phyloP scores from a whole-genome alignment of 2,113 vertebrate species.

The Meles meles region DNA sequence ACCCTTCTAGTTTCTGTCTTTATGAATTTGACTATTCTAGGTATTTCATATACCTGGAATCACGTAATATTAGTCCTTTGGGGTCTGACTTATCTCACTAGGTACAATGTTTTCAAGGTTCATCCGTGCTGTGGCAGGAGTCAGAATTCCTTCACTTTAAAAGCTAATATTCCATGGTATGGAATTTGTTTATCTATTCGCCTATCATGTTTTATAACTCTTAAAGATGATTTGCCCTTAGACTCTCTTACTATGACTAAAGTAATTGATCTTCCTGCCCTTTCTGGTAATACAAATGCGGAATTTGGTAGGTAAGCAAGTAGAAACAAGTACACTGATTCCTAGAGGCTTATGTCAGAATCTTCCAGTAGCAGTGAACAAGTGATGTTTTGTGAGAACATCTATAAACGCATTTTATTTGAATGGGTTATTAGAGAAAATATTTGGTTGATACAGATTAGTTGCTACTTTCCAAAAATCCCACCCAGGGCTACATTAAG shows the following conservation, averaged over 20 bases:
- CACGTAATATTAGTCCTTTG: background rate
- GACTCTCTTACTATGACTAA: background rate
- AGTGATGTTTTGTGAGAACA: background rate
- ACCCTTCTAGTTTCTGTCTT: background rate
- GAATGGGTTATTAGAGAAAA: background rate
- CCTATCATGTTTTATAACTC: background rate
- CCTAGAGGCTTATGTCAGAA: background rate
- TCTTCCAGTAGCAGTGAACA: background rate
- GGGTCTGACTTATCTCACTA: background rate
- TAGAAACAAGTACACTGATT: background rate
- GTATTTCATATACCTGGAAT: background rate
- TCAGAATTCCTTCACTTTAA: background rate
- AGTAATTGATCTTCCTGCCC: background rate
- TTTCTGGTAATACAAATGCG: background rate
- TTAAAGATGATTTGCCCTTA: background rate
- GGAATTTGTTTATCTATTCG: background rate
- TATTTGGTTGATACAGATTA: background rate
- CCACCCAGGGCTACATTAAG: background rate
- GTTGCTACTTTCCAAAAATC: background rate
- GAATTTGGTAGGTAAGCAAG: background rate
- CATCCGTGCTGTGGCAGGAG: background rate
- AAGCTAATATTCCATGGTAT: background rate
- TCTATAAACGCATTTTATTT: constrained; percentile 9
- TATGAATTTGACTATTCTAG: background rate
- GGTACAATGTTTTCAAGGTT: background rate